These are phyloP conservation scores for Grallaria varia DNA, from an alignment of 2,113 vertebrate genomes.

Conservation along the genomic window DNA sequence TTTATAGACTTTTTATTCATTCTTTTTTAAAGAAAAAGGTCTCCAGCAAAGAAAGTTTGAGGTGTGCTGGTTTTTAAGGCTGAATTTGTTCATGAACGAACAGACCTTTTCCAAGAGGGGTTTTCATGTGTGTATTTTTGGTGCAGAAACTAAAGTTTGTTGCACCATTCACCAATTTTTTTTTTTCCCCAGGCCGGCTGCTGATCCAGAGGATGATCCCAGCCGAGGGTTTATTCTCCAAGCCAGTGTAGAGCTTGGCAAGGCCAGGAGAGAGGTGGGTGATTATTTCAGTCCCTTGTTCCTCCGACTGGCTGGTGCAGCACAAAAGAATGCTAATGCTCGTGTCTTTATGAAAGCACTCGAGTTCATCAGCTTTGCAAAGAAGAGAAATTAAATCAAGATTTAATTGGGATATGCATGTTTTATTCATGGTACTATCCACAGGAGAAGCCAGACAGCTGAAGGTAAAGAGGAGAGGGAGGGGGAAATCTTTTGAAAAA, in stretches of 20 bases:
- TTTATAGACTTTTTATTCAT: not conserved
- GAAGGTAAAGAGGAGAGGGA: constrained; percentile 75
- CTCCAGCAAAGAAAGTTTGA: not conserved
- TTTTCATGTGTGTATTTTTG: not conserved
- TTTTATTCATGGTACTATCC: constrained; percentile 86
- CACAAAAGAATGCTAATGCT: constrained; percentile 86
- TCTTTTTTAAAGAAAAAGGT: not conserved
- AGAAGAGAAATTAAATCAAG: constrained; percentile 87
- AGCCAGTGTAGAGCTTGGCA: constrained; percentile 24
- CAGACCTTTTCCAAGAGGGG: not conserved
- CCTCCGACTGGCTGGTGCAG: constrained; percentile 74
- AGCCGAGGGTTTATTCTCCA: not conserved
- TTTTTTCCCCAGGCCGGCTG: not conserved
- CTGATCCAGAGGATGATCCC: not conserved
- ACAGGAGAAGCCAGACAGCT: constrained; percentile 79
- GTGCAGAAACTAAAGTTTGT: not conserved
- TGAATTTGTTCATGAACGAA: not conserved
- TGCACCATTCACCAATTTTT: not conserved
- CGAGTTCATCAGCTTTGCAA: constrained; percentile 88
- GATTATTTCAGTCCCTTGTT: constrained; percentile 74
- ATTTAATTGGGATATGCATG: constrained; percentile 88
- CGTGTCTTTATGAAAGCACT: constrained; percentile 83
- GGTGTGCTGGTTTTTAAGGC: not conserved
- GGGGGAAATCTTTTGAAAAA: constrained; percentile 77
- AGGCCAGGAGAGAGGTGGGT: constrained; percentile 56